phyloP scores from a whole-genome alignment of 1,140 invertebrate species.

The Formica selysi region DNA sequence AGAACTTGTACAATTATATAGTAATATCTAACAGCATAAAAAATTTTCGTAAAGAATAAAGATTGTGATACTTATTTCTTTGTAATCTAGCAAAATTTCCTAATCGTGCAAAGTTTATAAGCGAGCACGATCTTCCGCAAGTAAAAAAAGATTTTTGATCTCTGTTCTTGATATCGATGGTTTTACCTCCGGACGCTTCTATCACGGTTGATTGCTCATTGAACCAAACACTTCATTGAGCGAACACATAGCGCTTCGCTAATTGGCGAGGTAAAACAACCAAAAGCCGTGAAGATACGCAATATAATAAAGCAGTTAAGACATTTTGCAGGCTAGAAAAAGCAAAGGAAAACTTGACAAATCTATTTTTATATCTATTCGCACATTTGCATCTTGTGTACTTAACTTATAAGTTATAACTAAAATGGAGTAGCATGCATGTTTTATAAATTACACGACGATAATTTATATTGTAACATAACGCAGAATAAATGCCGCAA shows the following conservation, averaged over 20 bases:
- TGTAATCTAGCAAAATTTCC: neutral
- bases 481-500: slow-evolving; percentile 3
- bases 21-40: neutral
- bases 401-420: slow-evolving; percentile 38
- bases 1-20: neutral
- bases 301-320: slow-evolving; percentile 19
- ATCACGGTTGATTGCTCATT: slow-evolving; percentile 7
- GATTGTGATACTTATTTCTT: neutral
- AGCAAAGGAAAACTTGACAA: slow-evolving; percentile 13
- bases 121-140: neutral
- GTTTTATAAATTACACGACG: slow-evolving; percentile 31
- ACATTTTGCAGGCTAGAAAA: neutral
- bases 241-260: slow-evolving; percentile 41
- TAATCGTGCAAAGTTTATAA: neutral
- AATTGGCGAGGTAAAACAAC: slow-evolving; percentile 63
- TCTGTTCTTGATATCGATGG: neutral
- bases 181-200: slow-evolving; percentile 21
- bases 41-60: neutral
- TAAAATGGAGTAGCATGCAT: slow-evolving; percentile 19
- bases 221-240: slow-evolving; percentile 44
- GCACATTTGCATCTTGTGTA: neutral
- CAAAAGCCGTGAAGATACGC: neutral
- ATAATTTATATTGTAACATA: neutral
- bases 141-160: slow-evolving; percentile 46
- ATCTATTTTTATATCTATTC: slow-evolving; percentile 25